These are phyloP conservation scores for Eurytoma californica DNA, from an alignment of 2,888 invertebrate genomes.

Conservation along the genomic window DNA sequence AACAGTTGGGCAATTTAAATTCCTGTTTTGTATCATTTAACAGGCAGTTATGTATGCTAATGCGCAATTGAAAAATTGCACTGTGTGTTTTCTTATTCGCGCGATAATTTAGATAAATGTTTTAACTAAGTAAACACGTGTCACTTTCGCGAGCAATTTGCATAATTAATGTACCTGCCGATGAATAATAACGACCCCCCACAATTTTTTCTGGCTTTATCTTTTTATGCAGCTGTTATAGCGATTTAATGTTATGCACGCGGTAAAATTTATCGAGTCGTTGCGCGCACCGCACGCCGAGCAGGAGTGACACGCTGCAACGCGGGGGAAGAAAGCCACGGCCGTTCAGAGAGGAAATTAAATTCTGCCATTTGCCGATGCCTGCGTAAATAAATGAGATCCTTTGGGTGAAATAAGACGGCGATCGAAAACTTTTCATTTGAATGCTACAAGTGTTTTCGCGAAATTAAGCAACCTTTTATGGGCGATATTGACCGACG, in stretches of 20 bases:
- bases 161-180: slow-evolving; percentile 1
- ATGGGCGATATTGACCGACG: background rate
- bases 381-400: slow-evolving; percentile 42
- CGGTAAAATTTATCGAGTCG: slow-evolving; percentile 39
- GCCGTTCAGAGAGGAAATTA: slow-evolving; percentile 13
- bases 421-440: slow-evolving; percentile 56
- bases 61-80: no score
- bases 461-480: slow-evolving; percentile 5
- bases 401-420: slow-evolving; percentile 34
- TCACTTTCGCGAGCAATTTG: background rate
- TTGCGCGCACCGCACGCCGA: background rate
- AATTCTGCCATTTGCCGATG: slow-evolving; percentile 37
- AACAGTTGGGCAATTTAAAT: no score
- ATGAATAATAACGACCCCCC: background rate
- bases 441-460: slow-evolving; percentile 52
- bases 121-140: background rate
- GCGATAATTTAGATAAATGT: background rate
- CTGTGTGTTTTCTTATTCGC: no score
- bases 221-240: no score
- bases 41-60: no score
- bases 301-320: background rate
- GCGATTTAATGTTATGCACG: background rate
- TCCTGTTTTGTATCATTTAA: no score
- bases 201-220: background rate
- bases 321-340: background rate